These are phyloP conservation scores for Scalopus aquaticus DNA, from an alignment of 2,113 vertebrate species.

Conservation along the genomic window DNA sequence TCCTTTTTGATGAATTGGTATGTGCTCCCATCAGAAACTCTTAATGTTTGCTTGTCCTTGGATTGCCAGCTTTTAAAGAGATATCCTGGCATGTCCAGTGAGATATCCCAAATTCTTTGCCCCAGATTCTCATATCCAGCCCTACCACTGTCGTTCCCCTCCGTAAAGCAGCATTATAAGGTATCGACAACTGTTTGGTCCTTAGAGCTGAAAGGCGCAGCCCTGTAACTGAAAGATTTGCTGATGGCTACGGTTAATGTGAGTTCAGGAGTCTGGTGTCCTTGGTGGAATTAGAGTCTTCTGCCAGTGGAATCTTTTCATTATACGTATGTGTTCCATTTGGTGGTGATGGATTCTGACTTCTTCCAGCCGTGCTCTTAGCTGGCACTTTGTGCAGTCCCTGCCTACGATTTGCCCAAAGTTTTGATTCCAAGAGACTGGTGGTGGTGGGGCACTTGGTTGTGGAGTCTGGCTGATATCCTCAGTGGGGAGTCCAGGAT, in stretches of 20 bases:
- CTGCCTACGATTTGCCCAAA: background rate
- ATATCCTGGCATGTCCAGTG: background rate
- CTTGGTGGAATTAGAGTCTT: background rate
- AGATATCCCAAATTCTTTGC: background rate
- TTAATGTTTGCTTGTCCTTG: background rate
- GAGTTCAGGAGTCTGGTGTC: slow-evolving; percentile 2
- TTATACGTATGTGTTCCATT: slow-evolving; percentile 42
- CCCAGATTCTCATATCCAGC: background rate
- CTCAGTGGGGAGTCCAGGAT: background rate
- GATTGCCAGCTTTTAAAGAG: background rate
- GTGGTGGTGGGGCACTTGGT: background rate
- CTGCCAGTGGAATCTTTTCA: slow-evolving; percentile 43
- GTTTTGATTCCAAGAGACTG: background rate
- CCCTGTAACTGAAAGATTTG: background rate
- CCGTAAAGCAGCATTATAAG: background rate
- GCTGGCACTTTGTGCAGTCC: background rate
- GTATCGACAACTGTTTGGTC: background rate
- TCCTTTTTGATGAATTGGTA: background rate
- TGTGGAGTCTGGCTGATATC: background rate
- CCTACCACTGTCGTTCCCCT: background rate
- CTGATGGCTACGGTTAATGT: slow-evolving; percentile 1
- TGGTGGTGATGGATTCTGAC: background rate
- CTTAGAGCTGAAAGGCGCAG: background rate
- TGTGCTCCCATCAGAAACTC: background rate
- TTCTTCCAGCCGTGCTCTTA: background rate